A percentile compares a stretch with the other conserved stretches of the same genome.
Conservation (phyloP, 2,113 vertebrate genomes). For the Caranx melampygus region DNA sequence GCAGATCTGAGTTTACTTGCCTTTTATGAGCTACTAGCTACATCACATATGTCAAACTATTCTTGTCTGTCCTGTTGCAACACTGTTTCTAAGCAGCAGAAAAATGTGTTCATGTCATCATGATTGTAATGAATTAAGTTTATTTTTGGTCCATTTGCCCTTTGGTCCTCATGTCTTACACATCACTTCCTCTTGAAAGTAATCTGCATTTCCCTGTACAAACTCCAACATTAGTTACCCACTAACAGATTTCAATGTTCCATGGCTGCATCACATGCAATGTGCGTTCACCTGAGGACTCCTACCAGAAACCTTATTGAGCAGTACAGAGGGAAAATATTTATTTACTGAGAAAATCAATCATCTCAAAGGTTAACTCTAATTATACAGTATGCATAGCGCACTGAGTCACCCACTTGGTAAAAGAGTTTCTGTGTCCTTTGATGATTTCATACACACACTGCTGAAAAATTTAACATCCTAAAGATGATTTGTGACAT, state of each 20-base stretch:
- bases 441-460: slow-evolving; percentile 23
- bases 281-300: background rate
- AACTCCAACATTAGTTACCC: slow-evolving; percentile 40
- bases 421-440: slow-evolving; percentile 16
- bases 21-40: background rate
- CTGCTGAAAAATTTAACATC: slow-evolving; percentile 11
- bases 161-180: slow-evolving; percentile 35
- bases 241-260: slow-evolving; percentile 25
- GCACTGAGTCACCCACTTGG: slow-evolving; percentile 6
- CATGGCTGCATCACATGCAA: slow-evolving; percentile 8
- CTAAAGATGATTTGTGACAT: background rate
- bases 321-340: slow-evolving; percentile 38
- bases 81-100: background rate
- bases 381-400: slow-evolving; percentile 35
- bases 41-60: background rate
- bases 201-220: slow-evolving; percentile 6
- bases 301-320: slow-evolving; percentile 13
- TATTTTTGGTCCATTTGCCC: slow-evolving; percentile 52
- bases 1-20: background rate
- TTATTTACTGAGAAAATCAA: slow-evolving; percentile 42
- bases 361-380: slow-evolving; percentile 55
- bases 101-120: slow-evolving; percentile 10
- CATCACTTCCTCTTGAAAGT: slow-evolving; percentile 38
- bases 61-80: background rate
- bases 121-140: slow-evolving; percentile 34